phyloP scores from a whole-genome alignment of 2,113 vertebrate genomes.

The Raja brachyura region DNA sequence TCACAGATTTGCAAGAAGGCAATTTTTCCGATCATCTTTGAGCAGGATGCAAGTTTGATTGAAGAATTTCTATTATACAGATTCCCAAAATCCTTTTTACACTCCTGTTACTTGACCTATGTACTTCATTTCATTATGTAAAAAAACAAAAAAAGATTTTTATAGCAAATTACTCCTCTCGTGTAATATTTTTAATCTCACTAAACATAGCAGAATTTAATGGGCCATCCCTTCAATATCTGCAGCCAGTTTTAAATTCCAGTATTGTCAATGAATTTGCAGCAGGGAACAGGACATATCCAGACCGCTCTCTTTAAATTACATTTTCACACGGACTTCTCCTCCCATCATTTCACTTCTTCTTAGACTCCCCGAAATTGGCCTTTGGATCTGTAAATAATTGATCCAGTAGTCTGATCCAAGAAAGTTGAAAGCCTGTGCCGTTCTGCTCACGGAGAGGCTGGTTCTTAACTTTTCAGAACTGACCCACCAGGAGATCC shows the following conservation, averaged over 20 bases:
- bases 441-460: not conserved
- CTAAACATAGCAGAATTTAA: not conserved
- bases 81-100: slow-evolving; percentile 1
- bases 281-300: not conserved
- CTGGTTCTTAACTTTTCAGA: not conserved
- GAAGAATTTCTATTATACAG: not conserved
- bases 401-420: not conserved
- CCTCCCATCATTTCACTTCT: not conserved
- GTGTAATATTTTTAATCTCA: not conserved
- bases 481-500: not conserved
- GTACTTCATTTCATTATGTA: not conserved
- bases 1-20: not conserved
- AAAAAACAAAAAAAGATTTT: not conserved
- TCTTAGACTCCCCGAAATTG: not conserved
- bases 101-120: not conserved
- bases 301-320: not conserved
- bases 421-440: not conserved
- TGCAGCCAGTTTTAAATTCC: too few species aligned
- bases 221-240: not conserved
- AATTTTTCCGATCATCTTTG: not conserved
- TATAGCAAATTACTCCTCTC: not conserved
- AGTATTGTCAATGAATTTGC: not conserved
- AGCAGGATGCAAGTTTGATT: not conserved
- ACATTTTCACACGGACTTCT: not conserved
- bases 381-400: not conserved